Evolutionary conservation across 2,888 invertebrate genomes (phyloP), one percentile per base, ranked within the genome.

Genomic region (Mythimna loreyi): DNA sequence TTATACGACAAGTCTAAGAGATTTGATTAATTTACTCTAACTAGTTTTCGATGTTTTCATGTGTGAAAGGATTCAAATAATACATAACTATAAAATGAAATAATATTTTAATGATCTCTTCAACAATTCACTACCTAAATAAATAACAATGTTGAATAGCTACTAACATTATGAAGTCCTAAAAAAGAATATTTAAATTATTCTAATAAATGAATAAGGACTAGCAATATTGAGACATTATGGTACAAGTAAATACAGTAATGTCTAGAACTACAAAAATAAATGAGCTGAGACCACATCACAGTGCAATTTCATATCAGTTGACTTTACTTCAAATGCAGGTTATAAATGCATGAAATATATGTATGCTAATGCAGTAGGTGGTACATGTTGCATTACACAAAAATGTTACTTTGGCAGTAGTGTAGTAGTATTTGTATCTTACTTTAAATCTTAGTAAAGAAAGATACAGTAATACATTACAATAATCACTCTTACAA

Each of bases 231-330:
- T 58, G 64, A 75, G 69, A 81, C 74, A 81, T 30, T 81, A 81
- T 77, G 74, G 81, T 82, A 85, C 76, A 84, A 81, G 68, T 67
- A 81, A 72, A 72, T 78, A 72, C 71, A 80, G 70, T 78, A 79
- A 79, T 75, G 79, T 60, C 70, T 71, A 80, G 83, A 85, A 84
- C 84, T 84, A 87, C 61, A 73, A 85, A 86, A 84, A 83, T 84
- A 85, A 75, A 78, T 47, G 62, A 70, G 55, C 43, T 70, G 57
- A 79, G 67, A 63, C 68, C 71, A 69, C 33, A 11, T 57, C 52
- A 60, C 67, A 60, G 55, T 68, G 66, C 57, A 66, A 64, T 61
- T 25, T n/a, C 52, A 49, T 71, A 59, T 75, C 23, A 75, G 80
- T 71, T 80, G 72, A 77, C 62, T 57, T 67, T 59, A 53, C 65